Percentiles rank a stretch among this genome's conserved stretches.
Conservation (phyloP, 2,113 vertebrate genomes). For the Urocynchramus pylzowi region DNA sequence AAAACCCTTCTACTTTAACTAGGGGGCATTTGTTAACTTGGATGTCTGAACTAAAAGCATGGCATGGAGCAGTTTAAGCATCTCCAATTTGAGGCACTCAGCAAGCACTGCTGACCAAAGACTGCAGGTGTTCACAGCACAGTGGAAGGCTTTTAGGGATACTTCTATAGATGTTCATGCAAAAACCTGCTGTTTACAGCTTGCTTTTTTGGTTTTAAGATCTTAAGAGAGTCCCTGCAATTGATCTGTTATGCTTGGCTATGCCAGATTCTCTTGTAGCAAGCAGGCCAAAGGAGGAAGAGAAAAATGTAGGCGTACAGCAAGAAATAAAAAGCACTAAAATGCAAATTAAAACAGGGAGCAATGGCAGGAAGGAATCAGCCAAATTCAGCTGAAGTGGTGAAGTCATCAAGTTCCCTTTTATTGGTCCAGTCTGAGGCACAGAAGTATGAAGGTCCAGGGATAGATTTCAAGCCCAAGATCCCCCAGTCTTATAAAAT, state of each 20-base stretch:
- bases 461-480: neutral
- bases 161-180: neutral
- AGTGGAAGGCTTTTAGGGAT: neutral
- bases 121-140: neutral
- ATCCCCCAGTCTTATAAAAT: neutral
- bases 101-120: neutral
- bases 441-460: neutral
- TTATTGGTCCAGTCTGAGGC: neutral
- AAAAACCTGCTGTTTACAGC: neutral
- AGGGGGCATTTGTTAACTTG: neutral
- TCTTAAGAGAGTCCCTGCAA: neutral
- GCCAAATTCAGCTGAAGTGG: neutral
- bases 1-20: neutral
- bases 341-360: neutral
- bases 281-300: neutral
- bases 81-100: neutral
- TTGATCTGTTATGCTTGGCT: neutral
- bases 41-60: neutral
- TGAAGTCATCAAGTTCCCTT: neutral
- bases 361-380: neutral
- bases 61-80: neutral
- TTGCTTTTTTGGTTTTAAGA: neutral
- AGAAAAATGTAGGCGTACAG: neutral
- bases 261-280: neutral
- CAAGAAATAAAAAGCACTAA: constrained; percentile 6